These are phyloP conservation scores for Brachionus rotundiformis DNA, from an alignment of 1,140 invertebrate genomes.

Conservation along the genomic window DNA sequence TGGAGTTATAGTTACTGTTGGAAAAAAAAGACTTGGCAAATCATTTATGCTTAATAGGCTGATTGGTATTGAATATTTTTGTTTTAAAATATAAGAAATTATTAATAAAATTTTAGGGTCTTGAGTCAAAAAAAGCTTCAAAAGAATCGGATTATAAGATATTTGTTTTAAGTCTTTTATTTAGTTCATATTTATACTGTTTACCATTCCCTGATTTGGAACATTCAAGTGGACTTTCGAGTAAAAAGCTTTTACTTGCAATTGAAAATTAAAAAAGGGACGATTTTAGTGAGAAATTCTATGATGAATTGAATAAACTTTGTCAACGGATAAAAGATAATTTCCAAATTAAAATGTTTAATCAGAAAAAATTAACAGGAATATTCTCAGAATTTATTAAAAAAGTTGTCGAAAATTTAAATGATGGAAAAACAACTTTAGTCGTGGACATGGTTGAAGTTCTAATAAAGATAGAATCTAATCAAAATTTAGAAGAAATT, in stretches of 20 bases:
- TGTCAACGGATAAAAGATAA: background rate
- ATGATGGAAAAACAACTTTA: background rate
- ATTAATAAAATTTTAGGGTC: background rate
- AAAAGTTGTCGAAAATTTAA: background rate
- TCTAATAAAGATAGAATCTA: background rate
- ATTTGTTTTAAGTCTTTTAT: background rate
- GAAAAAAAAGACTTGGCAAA: background rate
- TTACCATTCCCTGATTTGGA: background rate
- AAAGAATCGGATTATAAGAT: conserved; percentile 3
- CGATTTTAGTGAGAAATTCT: background rate
- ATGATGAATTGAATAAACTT: background rate
- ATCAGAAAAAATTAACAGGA: background rate
- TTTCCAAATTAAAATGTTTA: background rate
- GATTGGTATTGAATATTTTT: background rate
- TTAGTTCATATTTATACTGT: background rate
- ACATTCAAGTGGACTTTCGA: background rate
- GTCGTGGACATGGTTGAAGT: background rate
- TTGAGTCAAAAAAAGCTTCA: background rate
- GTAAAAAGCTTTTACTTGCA: background rate
- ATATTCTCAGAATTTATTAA: background rate
- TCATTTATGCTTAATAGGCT: conserved; percentile 2
- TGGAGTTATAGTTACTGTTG: background rate
- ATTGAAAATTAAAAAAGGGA: background rate
- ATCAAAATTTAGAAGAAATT: background rate
- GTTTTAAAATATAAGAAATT: background rate